phyloP scores from a whole-genome alignment of 2,113 vertebrate species.

The Gasterosteus nipponicus region DNA sequence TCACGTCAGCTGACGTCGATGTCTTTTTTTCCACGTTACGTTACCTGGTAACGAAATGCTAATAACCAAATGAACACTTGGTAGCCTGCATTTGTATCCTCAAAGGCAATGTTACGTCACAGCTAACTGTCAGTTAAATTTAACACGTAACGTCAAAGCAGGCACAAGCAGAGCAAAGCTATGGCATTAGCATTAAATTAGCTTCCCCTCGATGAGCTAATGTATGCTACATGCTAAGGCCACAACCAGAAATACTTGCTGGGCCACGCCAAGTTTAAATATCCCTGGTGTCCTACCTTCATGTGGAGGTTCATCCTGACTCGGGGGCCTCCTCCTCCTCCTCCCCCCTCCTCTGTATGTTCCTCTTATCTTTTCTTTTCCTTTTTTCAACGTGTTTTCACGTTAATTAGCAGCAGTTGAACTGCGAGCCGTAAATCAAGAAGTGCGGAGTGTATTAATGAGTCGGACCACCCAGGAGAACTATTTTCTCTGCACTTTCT shows the following conservation, averaged over 20 bases:
- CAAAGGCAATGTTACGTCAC: too few species aligned
- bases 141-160: not conserved
- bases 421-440: constrained; percentile 85
- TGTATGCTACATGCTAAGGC: not conserved
- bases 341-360: constrained; percentile 35
- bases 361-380: not conserved
- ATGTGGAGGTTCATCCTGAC: constrained; percentile 51
- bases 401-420: constrained; percentile 85
- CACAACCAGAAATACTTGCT: not conserved
- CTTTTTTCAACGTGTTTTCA: constrained; percentile 58
- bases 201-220: not conserved
- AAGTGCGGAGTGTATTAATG: constrained; percentile 80
- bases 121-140: not conserved
- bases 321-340: constrained; percentile 49
- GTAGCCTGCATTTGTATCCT: not conserved
- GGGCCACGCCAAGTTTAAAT: not conserved
- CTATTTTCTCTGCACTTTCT: constrained; percentile 74
- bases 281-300: constrained; percentile 61
- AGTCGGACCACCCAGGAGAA: constrained; percentile 82
- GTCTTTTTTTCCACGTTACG: not conserved
- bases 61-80: not conserved
- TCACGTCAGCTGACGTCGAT: not conserved
- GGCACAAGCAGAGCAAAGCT: not conserved
- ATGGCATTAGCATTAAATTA: constrained; percentile 1
- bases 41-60: too few species aligned